Percentiles rank a stretch among this genome's conserved stretches.
Conservation (phyloP, 2,113 vertebrate genomes). For the Andinoacara biseriatus region DNA sequence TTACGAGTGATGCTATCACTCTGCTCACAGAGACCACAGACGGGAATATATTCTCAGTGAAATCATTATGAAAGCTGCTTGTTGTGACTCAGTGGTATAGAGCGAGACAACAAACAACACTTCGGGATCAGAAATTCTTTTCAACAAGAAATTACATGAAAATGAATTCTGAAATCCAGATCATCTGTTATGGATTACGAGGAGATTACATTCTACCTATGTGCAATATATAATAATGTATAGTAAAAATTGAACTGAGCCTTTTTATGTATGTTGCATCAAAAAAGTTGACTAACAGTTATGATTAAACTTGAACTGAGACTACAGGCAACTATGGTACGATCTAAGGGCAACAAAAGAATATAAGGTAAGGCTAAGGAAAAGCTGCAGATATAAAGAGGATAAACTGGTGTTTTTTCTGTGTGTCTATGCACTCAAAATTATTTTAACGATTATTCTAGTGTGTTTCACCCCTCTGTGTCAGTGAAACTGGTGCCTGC, state of each 20-base stretch:
- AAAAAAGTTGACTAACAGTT: constrained; percentile 15
- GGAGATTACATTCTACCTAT: constrained; percentile 19
- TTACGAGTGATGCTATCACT: constrained; percentile 38
- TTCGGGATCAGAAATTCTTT: background rate
- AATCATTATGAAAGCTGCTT: constrained; percentile 3
- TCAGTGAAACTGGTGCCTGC: background rate
- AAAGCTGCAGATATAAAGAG: background rate
- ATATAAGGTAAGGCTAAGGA: background rate
- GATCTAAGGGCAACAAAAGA: background rate
- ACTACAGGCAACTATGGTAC: background rate
- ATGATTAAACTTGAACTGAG: constrained; percentile 9
- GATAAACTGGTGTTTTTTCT: too few relatives aligned
- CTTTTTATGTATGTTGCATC: background rate
- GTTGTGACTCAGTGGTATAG: background rate
- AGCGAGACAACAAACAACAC: constrained; percentile 11
- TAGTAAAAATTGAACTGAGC: background rate
- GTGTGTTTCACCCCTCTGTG: background rate
- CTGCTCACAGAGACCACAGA: constrained; percentile 2
- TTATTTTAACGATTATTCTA: background rate
- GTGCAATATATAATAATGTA: background rate
- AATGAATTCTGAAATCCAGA: constrained; percentile 23
- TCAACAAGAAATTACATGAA: constrained; percentile 13
- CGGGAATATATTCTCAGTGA: background rate
- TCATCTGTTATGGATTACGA: constrained; percentile 37
- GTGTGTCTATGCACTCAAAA: background rate